Evolutionary conservation across 2,888 invertebrate genomes (phyloP), one percentile per base, ranked within the genome.

Genomic region (Microplitis manilae): DNA sequence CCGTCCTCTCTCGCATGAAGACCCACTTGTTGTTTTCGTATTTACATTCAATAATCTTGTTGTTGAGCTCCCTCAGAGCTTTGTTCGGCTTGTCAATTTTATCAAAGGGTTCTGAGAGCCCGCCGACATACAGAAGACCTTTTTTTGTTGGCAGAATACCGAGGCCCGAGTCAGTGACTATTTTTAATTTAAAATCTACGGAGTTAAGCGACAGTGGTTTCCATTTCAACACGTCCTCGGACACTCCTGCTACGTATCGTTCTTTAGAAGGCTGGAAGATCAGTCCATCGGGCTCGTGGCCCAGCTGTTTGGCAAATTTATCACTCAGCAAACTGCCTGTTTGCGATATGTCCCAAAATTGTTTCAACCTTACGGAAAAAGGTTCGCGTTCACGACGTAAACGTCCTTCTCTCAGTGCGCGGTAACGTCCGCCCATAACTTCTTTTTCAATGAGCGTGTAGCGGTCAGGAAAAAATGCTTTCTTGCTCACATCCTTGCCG

Each of bases 221-320:
- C 99, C 99, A 99, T 90, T 99, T 99, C 15, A 99, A 91, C 1
- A 98, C 96, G 67, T 94, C 93, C 59, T 92, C 91, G 85, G 96
- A 97, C 6, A 94, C 92, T 0, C 99, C 99, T 6, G 96, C 91
- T 13, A 92, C 91, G 87, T 99, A 99, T 0, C 95, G 94, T 94
- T 95, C 96, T 80, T 93, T 92, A 0, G 95, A 92, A 0, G 99
- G 99, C 88, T 99, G 99, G 89, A 99, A 99, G 86, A 99, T 97
- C 13, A 99, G 92, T 20, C 99, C 99, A 87, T 99, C 99, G 0
- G 98, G 98, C 89, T 99, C 98, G 87, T 99, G 99, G 0, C 94
- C 92, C 17, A 99, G 91, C 59, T 94, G 93, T 82, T 94, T 94
- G 0, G 95, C 94, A 90, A 99, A 99, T 86, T 96, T 96, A 67